A percentile compares a stretch with the other conserved stretches of the same genome.
Conservation (phyloP, 1,140 invertebrate species). For the Wiebesia pumilae region DNA sequence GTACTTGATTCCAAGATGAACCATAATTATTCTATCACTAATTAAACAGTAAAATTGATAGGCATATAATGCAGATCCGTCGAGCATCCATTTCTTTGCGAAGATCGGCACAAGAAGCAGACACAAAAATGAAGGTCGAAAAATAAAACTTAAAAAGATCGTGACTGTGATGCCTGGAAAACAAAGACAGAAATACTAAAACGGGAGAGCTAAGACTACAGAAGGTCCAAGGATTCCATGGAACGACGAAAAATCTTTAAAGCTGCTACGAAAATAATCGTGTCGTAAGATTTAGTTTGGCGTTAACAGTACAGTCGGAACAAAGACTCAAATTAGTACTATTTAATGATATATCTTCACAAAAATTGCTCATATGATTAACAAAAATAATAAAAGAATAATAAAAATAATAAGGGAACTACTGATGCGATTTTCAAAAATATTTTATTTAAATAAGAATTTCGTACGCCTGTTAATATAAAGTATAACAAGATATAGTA, state of each 20-base stretch:
- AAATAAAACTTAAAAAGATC: constrained; percentile 18
- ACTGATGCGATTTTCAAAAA: too few relatives aligned
- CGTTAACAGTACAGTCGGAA: not conserved
- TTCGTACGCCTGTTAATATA: too few relatives aligned
- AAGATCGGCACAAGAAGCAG: not conserved
- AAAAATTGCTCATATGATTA: not conserved
- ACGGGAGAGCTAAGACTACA: constrained; percentile 20
- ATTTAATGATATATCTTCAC: not conserved
- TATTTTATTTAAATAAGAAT: too few relatives aligned
- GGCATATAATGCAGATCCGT: not conserved
- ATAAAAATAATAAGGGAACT: too few relatives aligned
- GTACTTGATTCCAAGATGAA: not conserved
- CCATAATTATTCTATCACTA: not conserved
- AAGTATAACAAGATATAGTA: too few relatives aligned
- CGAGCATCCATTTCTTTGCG: not conserved
- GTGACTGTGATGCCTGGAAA: not conserved
- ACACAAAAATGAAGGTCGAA: constrained; percentile 35
- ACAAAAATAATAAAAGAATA: not conserved
- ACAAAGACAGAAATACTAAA: constrained; percentile 36
- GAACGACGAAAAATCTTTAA: constrained; percentile 35
- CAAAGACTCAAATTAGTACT: not conserved
- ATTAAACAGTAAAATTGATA: constrained; percentile 18
- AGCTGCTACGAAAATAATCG: constrained; percentile 35
- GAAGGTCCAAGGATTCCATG: constrained; percentile 40
- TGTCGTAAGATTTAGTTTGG: not conserved